Evolutionary conservation across 2,888 invertebrate genomes (phyloP).

Genomic region (Saturnia pavonia): DNA sequence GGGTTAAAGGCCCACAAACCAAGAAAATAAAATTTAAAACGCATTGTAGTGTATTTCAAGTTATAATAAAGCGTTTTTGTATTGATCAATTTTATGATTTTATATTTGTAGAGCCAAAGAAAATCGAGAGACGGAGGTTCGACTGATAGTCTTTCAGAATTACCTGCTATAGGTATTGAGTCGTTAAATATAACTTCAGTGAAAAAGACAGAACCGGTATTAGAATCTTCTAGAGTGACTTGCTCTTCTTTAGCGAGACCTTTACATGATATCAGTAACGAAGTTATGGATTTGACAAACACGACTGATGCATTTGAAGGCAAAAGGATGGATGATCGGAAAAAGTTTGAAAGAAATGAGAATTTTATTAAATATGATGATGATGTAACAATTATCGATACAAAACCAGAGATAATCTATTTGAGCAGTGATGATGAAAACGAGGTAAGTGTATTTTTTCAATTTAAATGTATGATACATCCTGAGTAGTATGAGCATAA

Average conservation of each 20-base stretch:
- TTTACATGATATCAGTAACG: constrained; percentile 51
- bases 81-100: no score
- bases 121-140: constrained; percentile 31
- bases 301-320: constrained; percentile 24
- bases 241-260: constrained; percentile 69
- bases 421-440: constrained; percentile 75
- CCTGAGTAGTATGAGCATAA: no score
- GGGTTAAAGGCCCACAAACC: no score
- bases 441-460: constrained; percentile 42
- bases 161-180: constrained; percentile 15
- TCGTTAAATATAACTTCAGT: constrained; percentile 30
- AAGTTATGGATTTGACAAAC: constrained; percentile 20
- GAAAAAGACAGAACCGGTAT: constrained; percentile 29
- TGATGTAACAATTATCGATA: constrained; percentile 67
- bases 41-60: no score
- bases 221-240: constrained; percentile 47
- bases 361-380: constrained; percentile 51
- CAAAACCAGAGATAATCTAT: constrained; percentile 63
- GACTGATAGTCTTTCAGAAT: neutral
- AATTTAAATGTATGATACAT: no score
- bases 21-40: no score
- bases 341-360: constrained; percentile 29
- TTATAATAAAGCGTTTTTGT: no score
- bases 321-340: constrained; percentile 35
- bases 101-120: constrained; percentile 42